Conservation (phyloP, 2,797 vertebrate genomes). For the Remorina albescens region DNA sequence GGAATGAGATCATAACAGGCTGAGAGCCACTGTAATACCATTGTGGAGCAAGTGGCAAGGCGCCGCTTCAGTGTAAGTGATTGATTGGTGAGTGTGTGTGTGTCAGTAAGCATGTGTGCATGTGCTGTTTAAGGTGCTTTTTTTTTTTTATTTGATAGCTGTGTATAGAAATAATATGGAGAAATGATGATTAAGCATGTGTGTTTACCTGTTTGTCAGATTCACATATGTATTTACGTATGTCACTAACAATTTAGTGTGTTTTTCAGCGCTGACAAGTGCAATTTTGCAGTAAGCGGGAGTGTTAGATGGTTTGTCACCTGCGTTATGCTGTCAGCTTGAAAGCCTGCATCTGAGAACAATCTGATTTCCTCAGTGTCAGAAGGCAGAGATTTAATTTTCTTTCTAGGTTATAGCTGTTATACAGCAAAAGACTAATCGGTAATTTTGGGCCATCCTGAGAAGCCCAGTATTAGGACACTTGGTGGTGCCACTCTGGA, state of each 20-base stretch:
- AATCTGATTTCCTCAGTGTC: constrained; percentile 26
- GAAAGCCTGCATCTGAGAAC: constrained; percentile 9
- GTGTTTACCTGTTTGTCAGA: constrained; percentile 7
- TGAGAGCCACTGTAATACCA: constrained; percentile 77
- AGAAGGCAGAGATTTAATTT: constrained; percentile 31
- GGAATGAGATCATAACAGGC: constrained; percentile 82
- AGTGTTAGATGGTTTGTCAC: constrained; percentile 53
- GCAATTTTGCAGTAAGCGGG: constrained; percentile 41
- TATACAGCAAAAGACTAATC: neutral
- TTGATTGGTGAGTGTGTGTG: constrained; percentile 51
- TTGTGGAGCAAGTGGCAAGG: constrained; percentile 76
- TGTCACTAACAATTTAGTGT: constrained; percentile 27
- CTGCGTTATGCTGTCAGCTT: constrained; percentile 31
- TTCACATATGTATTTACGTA: constrained; percentile 33
- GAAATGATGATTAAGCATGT: neutral
- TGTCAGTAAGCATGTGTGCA: constrained; percentile 7
- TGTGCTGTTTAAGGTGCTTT: constrained; percentile 40
- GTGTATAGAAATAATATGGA: constrained; percentile 11
- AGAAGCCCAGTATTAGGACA: neutral
- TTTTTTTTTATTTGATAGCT: constrained; percentile 41
- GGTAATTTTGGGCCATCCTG: neutral
- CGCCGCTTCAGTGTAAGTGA: constrained; percentile 64
- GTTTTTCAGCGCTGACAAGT: constrained; percentile 19
- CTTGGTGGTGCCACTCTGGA: constrained; percentile 15
- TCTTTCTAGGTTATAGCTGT: constrained; percentile 17